These are phyloP conservation scores for Cephus rjabovi DNA, from an alignment of 2,888 invertebrate genomes.

Conservation along the genomic window DNA sequence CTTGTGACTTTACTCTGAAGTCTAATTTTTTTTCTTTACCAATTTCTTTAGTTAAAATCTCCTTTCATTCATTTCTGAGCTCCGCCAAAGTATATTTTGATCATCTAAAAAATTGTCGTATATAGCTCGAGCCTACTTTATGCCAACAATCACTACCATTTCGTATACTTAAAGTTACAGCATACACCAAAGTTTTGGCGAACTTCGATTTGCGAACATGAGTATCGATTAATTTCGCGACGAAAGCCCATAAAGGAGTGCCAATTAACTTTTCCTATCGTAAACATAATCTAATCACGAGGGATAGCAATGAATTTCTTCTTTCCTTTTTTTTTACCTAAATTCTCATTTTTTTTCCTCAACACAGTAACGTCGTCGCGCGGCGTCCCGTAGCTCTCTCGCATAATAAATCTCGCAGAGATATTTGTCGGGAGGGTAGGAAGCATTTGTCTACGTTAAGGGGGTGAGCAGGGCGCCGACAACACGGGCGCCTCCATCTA, in stretches of 20 bases:
- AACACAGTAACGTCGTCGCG: conserved; percentile 35
- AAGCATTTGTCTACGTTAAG: conserved; percentile 60
- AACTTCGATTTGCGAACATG: not conserved
- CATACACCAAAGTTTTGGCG: not conserved
- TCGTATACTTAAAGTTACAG: no score
- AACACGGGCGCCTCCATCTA: conserved; percentile 58
- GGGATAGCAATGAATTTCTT: not conserved
- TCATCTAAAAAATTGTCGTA: no score
- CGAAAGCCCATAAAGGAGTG: not conserved
- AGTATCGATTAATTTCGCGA: not conserved
- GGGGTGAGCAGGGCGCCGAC: conserved; percentile 52
- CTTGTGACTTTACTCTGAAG: no score
- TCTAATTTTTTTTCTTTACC: no score
- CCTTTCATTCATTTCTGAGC: no score
- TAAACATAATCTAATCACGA: not conserved
- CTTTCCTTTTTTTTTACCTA: not conserved
- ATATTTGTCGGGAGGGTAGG: conserved; percentile 54
- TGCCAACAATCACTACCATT: no score
- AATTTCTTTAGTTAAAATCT: no score
- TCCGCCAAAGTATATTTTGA: no score
- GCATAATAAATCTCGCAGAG: conserved; percentile 61
- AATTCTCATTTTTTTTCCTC: not conserved
- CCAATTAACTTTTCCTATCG: not conserved
- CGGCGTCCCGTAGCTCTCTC: conserved; percentile 40
- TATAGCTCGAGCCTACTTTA: no score